Conservation (phyloP, 2,797 vertebrate species). For the Taenioides sp. region DNA sequence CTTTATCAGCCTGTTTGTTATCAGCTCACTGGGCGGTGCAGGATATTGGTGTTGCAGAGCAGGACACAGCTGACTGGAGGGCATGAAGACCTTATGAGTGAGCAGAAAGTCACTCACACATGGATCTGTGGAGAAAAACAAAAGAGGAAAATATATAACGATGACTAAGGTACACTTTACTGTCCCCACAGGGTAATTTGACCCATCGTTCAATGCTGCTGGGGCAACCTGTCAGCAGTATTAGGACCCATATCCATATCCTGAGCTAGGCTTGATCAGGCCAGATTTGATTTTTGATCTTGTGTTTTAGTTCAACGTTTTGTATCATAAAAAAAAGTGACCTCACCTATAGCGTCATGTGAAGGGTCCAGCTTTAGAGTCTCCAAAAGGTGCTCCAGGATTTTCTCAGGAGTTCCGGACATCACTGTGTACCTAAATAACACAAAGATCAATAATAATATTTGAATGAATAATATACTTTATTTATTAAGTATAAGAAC, state of each 20-base stretch:
- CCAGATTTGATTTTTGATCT: too few species aligned
- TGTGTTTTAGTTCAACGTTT: not conserved
- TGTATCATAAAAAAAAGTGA: not conserved
- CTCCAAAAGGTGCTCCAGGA: constrained; percentile 92
- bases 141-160: not conserved
- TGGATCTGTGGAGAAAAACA: constrained; percentile 76
- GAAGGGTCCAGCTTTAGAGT: constrained; percentile 85
- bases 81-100: constrained; percentile 92
- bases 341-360: constrained; percentile 82
- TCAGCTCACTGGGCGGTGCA: constrained; percentile 3
- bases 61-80: constrained; percentile 85
- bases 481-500: not conserved
- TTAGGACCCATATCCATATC: too few species aligned
- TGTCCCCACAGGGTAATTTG: not conserved
- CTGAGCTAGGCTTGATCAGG: too few species aligned
- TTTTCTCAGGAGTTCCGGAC: constrained; percentile 95
- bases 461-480: not conserved
- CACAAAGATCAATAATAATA: not conserved
- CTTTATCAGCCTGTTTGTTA: not conserved
- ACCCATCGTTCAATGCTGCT: too few species aligned
- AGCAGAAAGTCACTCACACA: constrained; percentile 90
- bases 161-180: constrained; percentile 2
- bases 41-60: constrained; percentile 95
- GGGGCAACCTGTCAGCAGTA: too few species aligned
- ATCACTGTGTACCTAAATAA: constrained; percentile 88